phyloP scores from a whole-genome alignment of 2,888 invertebrate species.

The Metalampra italica region DNA sequence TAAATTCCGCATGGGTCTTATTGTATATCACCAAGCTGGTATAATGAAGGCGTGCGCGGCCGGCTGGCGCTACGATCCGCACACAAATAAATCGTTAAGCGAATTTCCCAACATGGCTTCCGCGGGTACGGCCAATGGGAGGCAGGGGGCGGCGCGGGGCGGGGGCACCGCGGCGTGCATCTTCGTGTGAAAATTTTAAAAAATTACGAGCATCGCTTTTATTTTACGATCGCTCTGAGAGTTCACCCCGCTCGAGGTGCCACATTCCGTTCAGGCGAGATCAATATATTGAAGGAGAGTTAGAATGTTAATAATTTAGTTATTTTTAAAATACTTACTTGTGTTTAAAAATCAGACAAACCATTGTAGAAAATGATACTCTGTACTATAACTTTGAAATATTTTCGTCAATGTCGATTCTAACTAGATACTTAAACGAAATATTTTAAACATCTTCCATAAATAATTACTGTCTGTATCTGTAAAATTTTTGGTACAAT shows the following conservation, averaged over 20 bases:
- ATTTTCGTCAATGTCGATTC: too few relatives aligned
- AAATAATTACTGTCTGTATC: too few relatives aligned
- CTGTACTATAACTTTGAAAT: too few relatives aligned
- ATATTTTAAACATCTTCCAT: too few relatives aligned
- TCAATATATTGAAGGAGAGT: conserved; percentile 1
- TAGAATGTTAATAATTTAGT: too few relatives aligned
- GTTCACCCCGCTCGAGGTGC: conserved; percentile 25
- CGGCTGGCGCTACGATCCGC: conserved; percentile 42
- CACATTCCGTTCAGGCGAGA: conserved; percentile 2
- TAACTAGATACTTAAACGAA: too few relatives aligned
- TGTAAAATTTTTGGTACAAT: too few relatives aligned
- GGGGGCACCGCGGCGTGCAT: conserved; percentile 44
- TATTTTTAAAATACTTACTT: too few relatives aligned
- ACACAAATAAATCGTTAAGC: conserved; percentile 67
- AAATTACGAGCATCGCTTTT: conserved; percentile 48
- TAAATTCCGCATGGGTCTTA: conserved; percentile 27
- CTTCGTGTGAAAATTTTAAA: conserved; percentile 59
- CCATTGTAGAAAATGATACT: too few relatives aligned
- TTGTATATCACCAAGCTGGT: conserved; percentile 32
- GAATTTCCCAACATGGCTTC: conserved; percentile 72
- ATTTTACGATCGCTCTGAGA: conserved; percentile 48
- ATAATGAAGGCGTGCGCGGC: conserved; percentile 38
- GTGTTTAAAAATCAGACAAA: too few relatives aligned
- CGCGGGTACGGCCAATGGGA: conserved; percentile 49
- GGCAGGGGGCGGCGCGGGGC: conserved; percentile 32